Conservation (phyloP, 2,797 vertebrate species). For the Sebastes cheni region DNA sequence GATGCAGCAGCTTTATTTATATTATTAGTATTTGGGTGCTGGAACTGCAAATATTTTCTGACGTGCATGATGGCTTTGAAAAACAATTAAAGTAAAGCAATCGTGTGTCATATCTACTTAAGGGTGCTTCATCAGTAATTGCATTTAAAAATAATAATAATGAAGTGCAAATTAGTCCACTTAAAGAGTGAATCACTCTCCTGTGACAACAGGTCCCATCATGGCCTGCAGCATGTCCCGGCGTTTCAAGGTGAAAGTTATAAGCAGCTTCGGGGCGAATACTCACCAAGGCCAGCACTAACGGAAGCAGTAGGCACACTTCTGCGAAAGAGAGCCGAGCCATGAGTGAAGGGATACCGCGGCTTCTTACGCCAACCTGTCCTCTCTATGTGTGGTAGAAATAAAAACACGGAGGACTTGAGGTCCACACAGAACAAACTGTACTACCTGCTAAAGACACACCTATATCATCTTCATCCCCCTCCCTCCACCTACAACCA, state of each 20-base stretch:
- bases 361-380: not conserved
- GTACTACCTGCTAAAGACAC: conserved; percentile 1
- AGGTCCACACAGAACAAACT: not conserved
- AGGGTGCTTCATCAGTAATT: not conserved
- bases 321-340: conserved; percentile 7
- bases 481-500: not conserved
- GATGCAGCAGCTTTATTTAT: not conserved
- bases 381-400: not conserved
- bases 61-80: not conserved
- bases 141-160: too few species aligned
- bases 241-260: not conserved
- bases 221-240: not conserved
- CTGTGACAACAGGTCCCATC: not conserved
- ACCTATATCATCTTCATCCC: not conserved
- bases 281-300: conserved; percentile 57
- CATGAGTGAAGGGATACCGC: conserved; percentile 30
- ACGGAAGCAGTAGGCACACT: conserved; percentile 51
- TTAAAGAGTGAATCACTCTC: not conserved
- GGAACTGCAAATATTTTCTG: not conserved
- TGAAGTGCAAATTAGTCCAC: not conserved
- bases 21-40: too few species aligned
- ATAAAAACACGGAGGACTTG: not conserved
- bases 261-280: not conserved
- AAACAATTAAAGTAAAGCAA: not conserved
- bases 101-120: not conserved